Evolutionary conservation across 30 jellyfish, hydroid and myxozoan genomes (phyloP), one percentile per base, ranked within the genome.

Genomic region (Chironex yamaguchii): DNA sequence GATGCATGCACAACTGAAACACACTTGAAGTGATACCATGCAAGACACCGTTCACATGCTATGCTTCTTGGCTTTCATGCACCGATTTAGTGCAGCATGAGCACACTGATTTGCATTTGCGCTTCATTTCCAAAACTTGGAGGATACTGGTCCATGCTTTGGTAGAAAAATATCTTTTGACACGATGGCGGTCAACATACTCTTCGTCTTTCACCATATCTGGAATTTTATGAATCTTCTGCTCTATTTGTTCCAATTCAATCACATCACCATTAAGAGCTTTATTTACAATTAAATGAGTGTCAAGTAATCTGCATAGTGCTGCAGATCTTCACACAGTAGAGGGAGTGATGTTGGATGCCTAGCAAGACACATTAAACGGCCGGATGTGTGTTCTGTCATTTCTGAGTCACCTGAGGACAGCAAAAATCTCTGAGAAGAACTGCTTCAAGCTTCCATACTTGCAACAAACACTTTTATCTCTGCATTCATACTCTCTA

Each of bases 401-500:
- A 51, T 33, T 49, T 71, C 94, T 51, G 27, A 84, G 33, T 13
- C 82, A 27, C 14, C 51, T 51, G 52, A 84, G 74, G 4, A 84
- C 72, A 4, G 82, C 4, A 36, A 66, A 69, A 53, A 84, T 68
- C 21, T 71, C 90, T 21, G 69, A 29, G 25, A 81, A 70, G 54
- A 84, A 84, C 50, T 69, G 82, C 83, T 20, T 3, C 64, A 84
- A 21, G 70, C 70, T 69, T 32, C 86, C 25, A 50, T 76, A 76
- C 20, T 62, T 52, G 20, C 62, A 49, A 35, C 88, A 51, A 49
- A 76, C 88, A 51, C 67, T 52, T 53, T 76, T 11, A 76, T 29
- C 80, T 76, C 52, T 49, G 88, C 80, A 49, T 76, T 76, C 22
- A 76, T 13, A 52, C 88, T 76, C 50, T 84, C 94, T 23, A 84